Evolutionary conservation across 2,888 invertebrate species (phyloP).

Genomic region (Dasysyrphus albostriatus): DNA sequence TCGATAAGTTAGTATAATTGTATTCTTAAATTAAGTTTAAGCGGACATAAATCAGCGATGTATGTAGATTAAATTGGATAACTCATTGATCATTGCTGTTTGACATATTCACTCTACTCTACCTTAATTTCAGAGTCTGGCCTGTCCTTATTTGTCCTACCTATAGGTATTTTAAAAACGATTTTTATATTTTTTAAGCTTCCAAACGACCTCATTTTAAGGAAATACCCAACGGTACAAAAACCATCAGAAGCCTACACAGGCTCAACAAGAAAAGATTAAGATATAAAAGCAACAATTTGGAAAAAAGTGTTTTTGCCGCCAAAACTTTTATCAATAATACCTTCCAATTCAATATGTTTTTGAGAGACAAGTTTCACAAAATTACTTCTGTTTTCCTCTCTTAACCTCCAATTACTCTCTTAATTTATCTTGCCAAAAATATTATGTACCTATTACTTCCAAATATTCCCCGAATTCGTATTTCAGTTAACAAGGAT

Average conservation of each 20-base stretch:
- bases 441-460: background rate
- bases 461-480: slow-evolving; percentile 22
- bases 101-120: too few relatives aligned
- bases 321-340: background rate
- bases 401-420: background rate
- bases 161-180: too few relatives aligned
- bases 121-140: too few relatives aligned
- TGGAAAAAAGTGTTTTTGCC: background rate
- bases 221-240: background rate
- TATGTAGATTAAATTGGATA: too few relatives aligned
- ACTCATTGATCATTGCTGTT: too few relatives aligned
- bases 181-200: too few relatives aligned
- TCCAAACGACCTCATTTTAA: background rate
- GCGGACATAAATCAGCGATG: too few relatives aligned
- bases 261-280: background rate
- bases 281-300: background rate
- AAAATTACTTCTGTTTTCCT: background rate
- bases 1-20: too few relatives aligned
- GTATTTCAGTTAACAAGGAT: background rate
- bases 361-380: background rate
- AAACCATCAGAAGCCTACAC: background rate
- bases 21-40: too few relatives aligned
- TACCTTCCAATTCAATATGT: background rate
- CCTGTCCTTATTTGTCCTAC: too few relatives aligned
- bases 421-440: slow-evolving; percentile 16